Evolutionary conservation across 1,140 invertebrate species (phyloP).

Genomic region (Neodiprion fabricii): DNA sequence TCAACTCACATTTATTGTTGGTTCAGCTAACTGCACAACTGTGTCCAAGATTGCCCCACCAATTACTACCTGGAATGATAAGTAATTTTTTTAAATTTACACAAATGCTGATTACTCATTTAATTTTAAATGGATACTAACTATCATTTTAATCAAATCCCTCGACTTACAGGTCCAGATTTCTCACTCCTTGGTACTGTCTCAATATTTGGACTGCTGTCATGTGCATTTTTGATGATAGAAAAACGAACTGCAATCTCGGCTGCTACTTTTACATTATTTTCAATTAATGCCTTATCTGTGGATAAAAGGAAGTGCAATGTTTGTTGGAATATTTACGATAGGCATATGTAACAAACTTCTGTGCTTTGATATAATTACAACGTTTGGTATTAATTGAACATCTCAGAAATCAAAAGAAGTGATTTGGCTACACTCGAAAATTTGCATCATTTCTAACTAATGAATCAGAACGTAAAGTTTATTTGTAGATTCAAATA

Average conservation of each 20-base stretch:
- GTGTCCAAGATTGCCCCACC: slow-evolving; percentile 84
- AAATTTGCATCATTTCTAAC: no score
- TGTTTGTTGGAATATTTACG: no score
- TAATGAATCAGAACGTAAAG: no score
- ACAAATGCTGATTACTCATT: slow-evolving; percentile 12
- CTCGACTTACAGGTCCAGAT: slow-evolving; percentile 9
- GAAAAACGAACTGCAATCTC: slow-evolving; percentile 78
- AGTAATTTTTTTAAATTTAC: slow-evolving; percentile 18
- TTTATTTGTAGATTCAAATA: no score
- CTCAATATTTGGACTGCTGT: slow-evolving; percentile 22
- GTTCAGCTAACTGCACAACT: slow-evolving; percentile 69
- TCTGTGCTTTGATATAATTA: no score
- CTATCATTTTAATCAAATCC: slow-evolving; percentile 22
- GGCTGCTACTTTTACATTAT: slow-evolving; percentile 87
- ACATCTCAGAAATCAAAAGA: no score
- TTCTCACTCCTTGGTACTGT: not conserved
- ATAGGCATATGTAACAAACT: no score
- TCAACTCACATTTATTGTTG: slow-evolving; percentile 72
- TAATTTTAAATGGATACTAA: slow-evolving; percentile 21
- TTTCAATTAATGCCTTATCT: slow-evolving; percentile 91
- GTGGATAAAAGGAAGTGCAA: slow-evolving; percentile 28
- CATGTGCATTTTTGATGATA: slow-evolving; percentile 19
- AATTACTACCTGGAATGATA: slow-evolving; percentile 74
- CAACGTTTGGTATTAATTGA: no score
- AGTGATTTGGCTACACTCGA: no score